phyloP scores from a whole-genome alignment of 2,888 invertebrate species.

The Epirrhoe tristata region DNA sequence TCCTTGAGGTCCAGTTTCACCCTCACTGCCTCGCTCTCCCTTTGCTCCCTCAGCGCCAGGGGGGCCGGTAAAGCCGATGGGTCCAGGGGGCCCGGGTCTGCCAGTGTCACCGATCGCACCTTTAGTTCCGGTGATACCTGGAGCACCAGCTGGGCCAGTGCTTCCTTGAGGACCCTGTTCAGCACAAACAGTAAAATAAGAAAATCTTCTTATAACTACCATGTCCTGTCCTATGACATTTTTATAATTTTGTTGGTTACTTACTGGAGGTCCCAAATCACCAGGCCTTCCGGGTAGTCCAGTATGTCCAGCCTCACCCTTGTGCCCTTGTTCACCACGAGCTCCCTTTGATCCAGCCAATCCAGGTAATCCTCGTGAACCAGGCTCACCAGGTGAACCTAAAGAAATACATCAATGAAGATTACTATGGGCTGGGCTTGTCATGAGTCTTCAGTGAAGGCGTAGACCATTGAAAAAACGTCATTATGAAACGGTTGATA shows the following conservation, averaged over 20 bases:
- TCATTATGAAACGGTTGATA: too few species aligned
- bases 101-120: slow-evolving; percentile 90
- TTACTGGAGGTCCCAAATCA: slow-evolving; percentile 89
- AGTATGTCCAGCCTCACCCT: slow-evolving; percentile 90
- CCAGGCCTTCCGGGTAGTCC: slow-evolving; percentile 93
- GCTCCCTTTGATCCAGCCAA: slow-evolving; percentile 90
- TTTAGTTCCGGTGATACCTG: slow-evolving; percentile 89
- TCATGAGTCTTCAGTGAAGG: too few species aligned
- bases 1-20: slow-evolving; percentile 89
- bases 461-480: background rate
- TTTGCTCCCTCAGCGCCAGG: slow-evolving; percentile 90
- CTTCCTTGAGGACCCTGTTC: slow-evolving; percentile 89
- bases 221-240: too few species aligned
- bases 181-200: background rate
- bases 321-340: slow-evolving; percentile 90
- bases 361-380: slow-evolving; percentile 86
- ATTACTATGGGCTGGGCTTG: too few species aligned
- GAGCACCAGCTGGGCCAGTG: slow-evolving; percentile 87
- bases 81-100: slow-evolving; percentile 87
- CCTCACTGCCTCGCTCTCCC: slow-evolving; percentile 90
- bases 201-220: background rate
- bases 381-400: slow-evolving; percentile 88
- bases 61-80: slow-evolving; percentile 89
- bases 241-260: slow-evolving; percentile 39
- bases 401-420: slow-evolving; percentile 14